These are phyloP conservation scores for Mylabris phalerata DNA, from an alignment of 1,140 invertebrate genomes.

Conservation along the genomic window DNA sequence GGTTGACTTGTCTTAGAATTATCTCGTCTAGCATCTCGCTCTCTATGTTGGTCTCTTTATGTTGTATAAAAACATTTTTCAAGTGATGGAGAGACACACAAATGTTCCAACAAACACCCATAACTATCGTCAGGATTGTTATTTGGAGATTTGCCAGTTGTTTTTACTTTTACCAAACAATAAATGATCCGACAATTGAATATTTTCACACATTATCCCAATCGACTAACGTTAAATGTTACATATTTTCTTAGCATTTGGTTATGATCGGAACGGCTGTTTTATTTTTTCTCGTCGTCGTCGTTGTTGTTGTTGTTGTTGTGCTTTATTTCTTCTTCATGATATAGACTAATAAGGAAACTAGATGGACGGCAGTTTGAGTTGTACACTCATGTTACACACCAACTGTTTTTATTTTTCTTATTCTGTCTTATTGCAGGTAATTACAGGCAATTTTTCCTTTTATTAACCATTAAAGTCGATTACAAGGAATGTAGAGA, in stretches of 20 bases:
- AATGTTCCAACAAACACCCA: conserved; percentile 11
- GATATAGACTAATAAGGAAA: conserved; percentile 14
- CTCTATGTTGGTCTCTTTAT: background rate
- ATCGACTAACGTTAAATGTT: background rate
- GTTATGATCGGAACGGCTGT: conserved; percentile 4
- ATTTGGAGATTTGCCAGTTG: background rate
- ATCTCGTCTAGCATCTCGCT: conserved; percentile 15
- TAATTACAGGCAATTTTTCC: background rate
- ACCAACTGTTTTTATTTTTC: conserved; percentile 6
- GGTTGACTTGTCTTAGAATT: conserved; percentile 16
- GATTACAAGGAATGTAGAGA: no score
- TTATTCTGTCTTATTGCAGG: background rate
- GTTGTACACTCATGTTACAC: no score
- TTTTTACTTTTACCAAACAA: background rate
- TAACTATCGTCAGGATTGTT: conserved; percentile 8
- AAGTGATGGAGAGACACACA: background rate
- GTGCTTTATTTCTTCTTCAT: no score
- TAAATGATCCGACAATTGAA: no score
- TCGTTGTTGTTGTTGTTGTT: no score
- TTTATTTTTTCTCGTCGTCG: background rate
- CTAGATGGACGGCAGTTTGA: conserved; percentile 10
- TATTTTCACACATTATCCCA: no score
- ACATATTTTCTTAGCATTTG: conserved; percentile 11
- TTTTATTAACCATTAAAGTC: no score
- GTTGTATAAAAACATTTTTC: conserved; percentile 1